Evolutionary conservation across 2,888 invertebrate genomes (phyloP), one percentile per base, ranked within the genome.

Genomic region (Sinhomidia bicolor): DNA sequence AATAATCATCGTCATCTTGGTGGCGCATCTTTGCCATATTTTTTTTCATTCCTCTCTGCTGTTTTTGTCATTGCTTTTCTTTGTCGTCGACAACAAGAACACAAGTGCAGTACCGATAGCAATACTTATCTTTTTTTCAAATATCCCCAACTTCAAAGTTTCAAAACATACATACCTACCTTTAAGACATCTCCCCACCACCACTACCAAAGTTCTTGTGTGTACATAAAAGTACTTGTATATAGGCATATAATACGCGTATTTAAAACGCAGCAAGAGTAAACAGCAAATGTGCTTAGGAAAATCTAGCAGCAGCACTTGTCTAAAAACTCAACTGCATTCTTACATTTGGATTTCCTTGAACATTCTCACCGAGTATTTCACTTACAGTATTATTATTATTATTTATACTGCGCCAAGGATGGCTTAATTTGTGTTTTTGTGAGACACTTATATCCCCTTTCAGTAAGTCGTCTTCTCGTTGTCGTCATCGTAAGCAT

Each of bases 101-200:
- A 79, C 41, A n/a, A 44, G 41, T 62, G 17, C 80, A n/a, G 51
- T 54, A 44, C 68, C 65, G 29, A 68, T 14, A 60, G 41, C 32
- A 82, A 36, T 57, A 68, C n/a, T n/a, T n/a, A n/a, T n/a, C n/a
- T n/a, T 36, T 65, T 65, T 82, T 60, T 82, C 29, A 82, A 51
- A 44, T 82, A 68, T 68, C 51, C 68, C 62, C 44, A 82, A 54
- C 74, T 74, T 47, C 10, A 57, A 54, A 78, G 14, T 71, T 47
- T 71, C 12, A 10, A 71, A 23, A 26, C 54, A 54, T 54, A 17
- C 14, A n/a, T n/a, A 17, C 54, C 14, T 14, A 54, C 54, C 54
- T 10, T 47, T 14, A 57, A 57, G 17, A 17, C 60, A 60, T 23
- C 23, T 36, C 3, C 36, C 60, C 7, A 60, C 62, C 29, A 62